These are phyloP conservation scores for Mastigias papua DNA, from an alignment of 30 jellyfish, hydroid and myxozoan genomes.

Conservation along the genomic window DNA sequence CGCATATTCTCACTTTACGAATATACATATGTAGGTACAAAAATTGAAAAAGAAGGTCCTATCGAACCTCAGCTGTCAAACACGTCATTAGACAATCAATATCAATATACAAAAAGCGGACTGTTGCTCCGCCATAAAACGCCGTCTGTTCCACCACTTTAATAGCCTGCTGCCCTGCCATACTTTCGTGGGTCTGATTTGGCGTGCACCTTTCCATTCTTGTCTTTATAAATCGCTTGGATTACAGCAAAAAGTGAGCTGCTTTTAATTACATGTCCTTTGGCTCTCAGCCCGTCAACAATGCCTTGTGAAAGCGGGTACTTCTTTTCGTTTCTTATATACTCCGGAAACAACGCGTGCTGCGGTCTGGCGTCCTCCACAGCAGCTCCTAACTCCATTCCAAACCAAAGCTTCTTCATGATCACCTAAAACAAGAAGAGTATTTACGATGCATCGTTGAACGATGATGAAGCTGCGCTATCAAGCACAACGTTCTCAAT, in stretches of 20 bases:
- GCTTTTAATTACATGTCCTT: slow-evolving; percentile 72
- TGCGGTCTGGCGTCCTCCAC: slow-evolving; percentile 90
- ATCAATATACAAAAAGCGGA: too few species aligned
- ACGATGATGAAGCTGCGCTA: neutral
- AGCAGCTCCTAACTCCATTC: slow-evolving; percentile 87
- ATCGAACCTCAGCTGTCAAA: too few species aligned
- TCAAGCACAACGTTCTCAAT: too few species aligned
- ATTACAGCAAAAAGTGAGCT: slow-evolving; percentile 80
- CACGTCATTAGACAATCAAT: neutral
- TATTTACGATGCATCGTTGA: neutral
- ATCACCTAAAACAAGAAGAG: slow-evolving; percentile 70
- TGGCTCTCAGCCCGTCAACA: slow-evolving; percentile 74
- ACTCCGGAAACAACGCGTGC: slow-evolving; percentile 81
- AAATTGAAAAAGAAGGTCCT: too few species aligned
- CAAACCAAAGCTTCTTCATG: slow-evolving; percentile 90
- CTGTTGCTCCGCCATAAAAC: too few species aligned
- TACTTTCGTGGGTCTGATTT: slow-evolving; percentile 93
- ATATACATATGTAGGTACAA: too few species aligned
- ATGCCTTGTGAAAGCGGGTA: slow-evolving; percentile 55
- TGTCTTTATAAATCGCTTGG: slow-evolving; percentile 85
- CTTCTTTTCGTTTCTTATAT: slow-evolving; percentile 78
- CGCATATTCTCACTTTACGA: too few species aligned
- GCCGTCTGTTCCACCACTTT: neutral
- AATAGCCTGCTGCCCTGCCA: slow-evolving; percentile 97
- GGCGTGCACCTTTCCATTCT: slow-evolving; percentile 71